These are phyloP conservation scores for Heliconius cydno DNA, from an alignment of 2,888 invertebrate species.

Conservation along the genomic window DNA sequence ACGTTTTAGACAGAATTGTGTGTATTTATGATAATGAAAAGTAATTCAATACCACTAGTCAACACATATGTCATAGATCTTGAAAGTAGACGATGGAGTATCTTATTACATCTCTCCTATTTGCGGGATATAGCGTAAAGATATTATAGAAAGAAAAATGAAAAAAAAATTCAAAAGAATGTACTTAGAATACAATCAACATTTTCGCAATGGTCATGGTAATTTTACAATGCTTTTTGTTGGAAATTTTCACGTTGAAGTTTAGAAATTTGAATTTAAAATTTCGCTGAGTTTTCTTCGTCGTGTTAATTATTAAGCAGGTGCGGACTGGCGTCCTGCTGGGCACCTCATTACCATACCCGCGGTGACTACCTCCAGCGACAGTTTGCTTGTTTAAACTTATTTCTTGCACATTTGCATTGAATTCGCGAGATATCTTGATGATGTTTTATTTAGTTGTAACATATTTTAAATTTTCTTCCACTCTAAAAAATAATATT, in stretches of 20 bases:
- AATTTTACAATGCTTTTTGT: constrained; percentile 48
- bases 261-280: constrained; percentile 75
- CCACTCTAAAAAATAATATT: no score
- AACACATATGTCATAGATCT: background rate
- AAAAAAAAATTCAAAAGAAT: constrained; percentile 45
- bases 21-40: constrained; percentile 50
- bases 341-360: constrained; percentile 53
- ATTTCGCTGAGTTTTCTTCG: constrained; percentile 66
- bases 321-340: constrained; percentile 60
- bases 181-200: constrained; percentile 45
- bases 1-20: constrained; percentile 47
- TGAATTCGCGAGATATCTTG: background rate
- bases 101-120: background rate
- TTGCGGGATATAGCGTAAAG: background rate
- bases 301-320: constrained; percentile 74
- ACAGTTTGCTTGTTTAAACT: constrained; percentile 25
- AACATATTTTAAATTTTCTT: no score
- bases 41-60: constrained; percentile 26
- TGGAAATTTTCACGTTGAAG: constrained; percentile 56
- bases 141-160: constrained; percentile 17
- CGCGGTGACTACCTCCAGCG: constrained; percentile 44
- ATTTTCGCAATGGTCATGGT: constrained; percentile 38
- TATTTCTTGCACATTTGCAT: constrained; percentile 26
- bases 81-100: background rate
- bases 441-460: background rate